Conservation (phyloP, 1,140 invertebrate genomes). For the Ostrea edulis region DNA sequence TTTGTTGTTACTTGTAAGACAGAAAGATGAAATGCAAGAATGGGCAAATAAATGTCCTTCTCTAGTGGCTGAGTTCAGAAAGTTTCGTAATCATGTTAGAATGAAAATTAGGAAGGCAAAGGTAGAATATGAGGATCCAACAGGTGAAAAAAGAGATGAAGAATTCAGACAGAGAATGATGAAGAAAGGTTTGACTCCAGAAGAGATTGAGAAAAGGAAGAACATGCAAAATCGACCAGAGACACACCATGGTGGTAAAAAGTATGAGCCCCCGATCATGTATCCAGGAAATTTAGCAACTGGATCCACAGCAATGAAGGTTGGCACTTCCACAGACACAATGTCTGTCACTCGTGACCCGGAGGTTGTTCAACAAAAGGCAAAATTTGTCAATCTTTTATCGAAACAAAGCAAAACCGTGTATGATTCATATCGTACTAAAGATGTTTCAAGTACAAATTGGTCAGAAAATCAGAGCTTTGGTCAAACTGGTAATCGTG, state of each 20-base stretch:
- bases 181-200: background rate
- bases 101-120: conserved; percentile 30
- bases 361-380: background rate
- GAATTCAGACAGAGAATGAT: background rate
- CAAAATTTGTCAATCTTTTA: conserved; percentile 1
- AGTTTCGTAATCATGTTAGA: conserved; percentile 35
- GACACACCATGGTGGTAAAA: conserved; percentile 28
- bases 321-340: background rate
- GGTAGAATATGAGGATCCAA: conserved; percentile 10
- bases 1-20: background rate
- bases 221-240: background rate
- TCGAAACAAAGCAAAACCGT: conserved; percentile 27
- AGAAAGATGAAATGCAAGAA: conserved; percentile 33
- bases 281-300: conserved; percentile 5
- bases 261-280: background rate
- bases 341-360: conserved; percentile 3
- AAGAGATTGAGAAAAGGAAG: background rate
- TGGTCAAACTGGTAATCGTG: background rate
- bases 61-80: background rate
- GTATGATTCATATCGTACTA: background rate
- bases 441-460: background rate
- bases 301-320: background rate
- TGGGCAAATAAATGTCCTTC: conserved; percentile 26
- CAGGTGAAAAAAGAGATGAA: conserved; percentile 18
- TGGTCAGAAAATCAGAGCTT: background rate